phyloP scores from a whole-genome alignment of 2,888 invertebrate genomes.

The Strigamia crassipes region DNA sequence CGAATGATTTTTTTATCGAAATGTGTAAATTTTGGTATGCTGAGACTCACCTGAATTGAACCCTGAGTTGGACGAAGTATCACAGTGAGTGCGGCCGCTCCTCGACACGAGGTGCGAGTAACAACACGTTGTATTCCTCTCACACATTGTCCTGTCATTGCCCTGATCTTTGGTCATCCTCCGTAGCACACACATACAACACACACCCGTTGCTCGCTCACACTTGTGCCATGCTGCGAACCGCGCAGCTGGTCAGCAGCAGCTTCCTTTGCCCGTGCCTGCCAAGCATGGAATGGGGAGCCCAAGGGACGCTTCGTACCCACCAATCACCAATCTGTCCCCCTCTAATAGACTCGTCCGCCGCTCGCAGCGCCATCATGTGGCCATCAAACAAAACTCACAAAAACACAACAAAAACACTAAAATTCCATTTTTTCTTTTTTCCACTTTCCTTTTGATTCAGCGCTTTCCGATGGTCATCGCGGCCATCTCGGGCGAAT shows the following conservation, averaged over 20 bases:
- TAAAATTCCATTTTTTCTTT: too few species aligned
- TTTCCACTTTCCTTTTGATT: too few species aligned
- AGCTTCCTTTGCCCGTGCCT: slow-evolving; percentile 27
- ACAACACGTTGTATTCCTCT: slow-evolving; percentile 12
- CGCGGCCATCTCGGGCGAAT: too few species aligned
- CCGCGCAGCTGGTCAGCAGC: slow-evolving; percentile 3
- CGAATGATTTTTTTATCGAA: too few species aligned
- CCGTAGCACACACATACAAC: neutral
- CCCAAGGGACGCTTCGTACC: neutral
- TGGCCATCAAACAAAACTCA: neutral
- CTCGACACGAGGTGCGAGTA: slow-evolving; percentile 5
- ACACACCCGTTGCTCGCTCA: neutral
- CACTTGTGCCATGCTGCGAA: slow-evolving; percentile 19
- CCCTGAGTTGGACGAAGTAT: slow-evolving; percentile 30
- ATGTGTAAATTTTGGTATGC: too few species aligned
- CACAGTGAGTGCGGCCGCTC: slow-evolving; percentile 17
- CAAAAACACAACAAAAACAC: neutral
- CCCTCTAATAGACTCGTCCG: neutral
- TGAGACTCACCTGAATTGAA: neutral
- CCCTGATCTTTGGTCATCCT: slow-evolving; percentile 27
- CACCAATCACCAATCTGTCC: neutral
- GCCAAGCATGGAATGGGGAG: slow-evolving; percentile 27
- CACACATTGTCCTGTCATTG: slow-evolving; percentile 23
- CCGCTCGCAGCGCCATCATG: neutral
- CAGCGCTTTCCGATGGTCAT: too few species aligned